Evolutionary conservation across 2,888 invertebrate genomes (phyloP).

Genomic region (Standfussiana lucernea): DNA sequence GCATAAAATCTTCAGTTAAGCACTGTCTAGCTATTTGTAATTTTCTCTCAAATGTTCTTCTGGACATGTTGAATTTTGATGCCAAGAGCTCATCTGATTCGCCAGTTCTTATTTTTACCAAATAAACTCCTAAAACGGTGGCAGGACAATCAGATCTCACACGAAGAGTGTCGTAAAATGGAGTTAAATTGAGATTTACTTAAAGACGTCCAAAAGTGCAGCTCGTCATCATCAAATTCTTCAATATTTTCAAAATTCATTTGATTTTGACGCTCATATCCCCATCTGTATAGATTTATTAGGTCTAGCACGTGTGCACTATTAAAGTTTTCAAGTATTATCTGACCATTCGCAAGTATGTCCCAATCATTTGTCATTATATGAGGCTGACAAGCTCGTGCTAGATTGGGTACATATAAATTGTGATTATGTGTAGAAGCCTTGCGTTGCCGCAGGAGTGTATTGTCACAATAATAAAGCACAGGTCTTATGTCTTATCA

Average conservation of each 20-base stretch:
- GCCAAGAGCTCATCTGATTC: slow-evolving; percentile 27
- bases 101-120: slow-evolving; percentile 41
- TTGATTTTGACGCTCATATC: slow-evolving; percentile 30
- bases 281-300: slow-evolving; percentile 30
- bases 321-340: slow-evolving; percentile 32
- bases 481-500: too few species aligned
- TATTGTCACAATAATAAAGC: too few species aligned
- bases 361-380: slow-evolving; percentile 34
- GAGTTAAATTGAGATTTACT: slow-evolving; percentile 10
- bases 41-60: slow-evolving; percentile 11
- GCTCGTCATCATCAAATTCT: slow-evolving; percentile 39
- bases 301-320: slow-evolving; percentile 35
- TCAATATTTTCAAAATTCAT: slow-evolving; percentile 39
- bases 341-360: slow-evolving; percentile 35
- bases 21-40: too few species aligned
- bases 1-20: slow-evolving; percentile 16
- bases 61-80: slow-evolving; percentile 9
- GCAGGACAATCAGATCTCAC: slow-evolving; percentile 8
- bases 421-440: too few species aligned
- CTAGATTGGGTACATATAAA: slow-evolving; percentile 37
- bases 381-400: slow-evolving; percentile 37
- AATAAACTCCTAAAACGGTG: slow-evolving; percentile 17
- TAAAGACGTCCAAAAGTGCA: slow-evolving; percentile 31
- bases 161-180: slow-evolving; percentile 19
- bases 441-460: too few species aligned